Conservation (phyloP, 37 sponge, comb jelly and placozoan genomes). For the Trichoplax adhaerens region DNA sequence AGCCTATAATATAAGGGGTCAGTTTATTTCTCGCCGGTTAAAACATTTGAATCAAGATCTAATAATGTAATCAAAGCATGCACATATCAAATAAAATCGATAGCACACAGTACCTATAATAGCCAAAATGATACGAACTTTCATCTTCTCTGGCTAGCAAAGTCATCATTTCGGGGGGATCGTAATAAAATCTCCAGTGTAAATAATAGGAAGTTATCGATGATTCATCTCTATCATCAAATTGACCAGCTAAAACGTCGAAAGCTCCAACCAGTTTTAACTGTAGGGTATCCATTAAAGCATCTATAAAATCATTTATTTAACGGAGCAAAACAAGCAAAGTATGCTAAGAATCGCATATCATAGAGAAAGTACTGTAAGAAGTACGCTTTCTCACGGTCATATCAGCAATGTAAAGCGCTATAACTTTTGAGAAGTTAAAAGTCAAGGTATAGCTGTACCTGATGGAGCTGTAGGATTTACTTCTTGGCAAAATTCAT, state of each 20-base stretch:
- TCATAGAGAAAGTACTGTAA: too few species aligned
- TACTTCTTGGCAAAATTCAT: constrained; percentile 41
- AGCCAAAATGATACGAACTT: constrained; percentile 45
- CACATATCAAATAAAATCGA: too few species aligned
- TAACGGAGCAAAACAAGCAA: too few species aligned
- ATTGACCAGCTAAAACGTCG: constrained; percentile 30
- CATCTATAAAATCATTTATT: constrained; percentile 11
- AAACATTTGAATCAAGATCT: too few species aligned
- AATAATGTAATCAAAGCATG: too few species aligned
- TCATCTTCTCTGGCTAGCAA: constrained; percentile 15
- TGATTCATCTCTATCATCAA: constrained; percentile 17
- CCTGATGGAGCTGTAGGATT: constrained; percentile 16
- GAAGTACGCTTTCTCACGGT: too few species aligned
- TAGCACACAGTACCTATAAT: constrained; percentile 29
- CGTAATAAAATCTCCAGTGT: constrained; percentile 41
- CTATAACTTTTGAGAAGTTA: neutral
- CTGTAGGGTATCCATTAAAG: constrained; percentile 18
- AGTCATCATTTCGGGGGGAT: constrained; percentile 58
- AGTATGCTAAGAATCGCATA: too few species aligned
- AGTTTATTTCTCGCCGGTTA: too few species aligned
- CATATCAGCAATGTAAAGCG: too few species aligned
- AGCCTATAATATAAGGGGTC: neutral
- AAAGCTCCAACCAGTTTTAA: constrained; percentile 48
- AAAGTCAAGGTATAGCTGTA: neutral
- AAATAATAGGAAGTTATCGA: constrained; percentile 29